Percentiles rank a stretch among this genome's conserved stretches.
These are phyloP conservation scores for Macropus fuliginosus DNA, from an alignment of 2,797 vertebrate genomes.

Conservation along the genomic window DNA sequence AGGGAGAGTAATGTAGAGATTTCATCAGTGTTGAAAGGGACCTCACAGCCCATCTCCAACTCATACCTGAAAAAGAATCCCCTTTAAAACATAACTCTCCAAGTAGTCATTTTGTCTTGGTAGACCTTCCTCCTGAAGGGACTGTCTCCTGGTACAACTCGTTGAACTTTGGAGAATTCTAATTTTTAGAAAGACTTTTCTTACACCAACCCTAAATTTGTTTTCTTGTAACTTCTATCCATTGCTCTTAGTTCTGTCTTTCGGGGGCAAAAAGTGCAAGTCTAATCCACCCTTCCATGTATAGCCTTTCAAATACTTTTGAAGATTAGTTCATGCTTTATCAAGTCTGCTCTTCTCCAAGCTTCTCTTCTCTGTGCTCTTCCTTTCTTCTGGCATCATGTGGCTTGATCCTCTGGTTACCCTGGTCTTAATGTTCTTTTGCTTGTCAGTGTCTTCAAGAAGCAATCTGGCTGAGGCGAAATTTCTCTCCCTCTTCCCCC, in stretches of 20 bases:
- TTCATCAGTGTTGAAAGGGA: neutral
- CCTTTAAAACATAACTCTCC: neutral
- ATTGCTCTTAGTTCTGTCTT: neutral
- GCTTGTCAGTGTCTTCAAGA: neutral
- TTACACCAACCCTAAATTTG: neutral
- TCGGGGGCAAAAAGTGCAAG: neutral
- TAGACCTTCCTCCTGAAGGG: neutral
- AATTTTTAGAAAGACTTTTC: neutral
- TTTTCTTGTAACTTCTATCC: neutral
- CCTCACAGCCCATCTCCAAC: neutral
- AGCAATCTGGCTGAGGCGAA: neutral
- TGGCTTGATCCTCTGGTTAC: neutral
- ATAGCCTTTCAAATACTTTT: neutral
- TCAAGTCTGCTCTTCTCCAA: too few relatives aligned
- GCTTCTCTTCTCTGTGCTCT: neutral
- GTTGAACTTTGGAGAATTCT: neutral
- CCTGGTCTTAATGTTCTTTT: neutral
- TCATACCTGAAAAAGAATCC: neutral
- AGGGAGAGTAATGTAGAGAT: neutral
- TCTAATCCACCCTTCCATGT: neutral
- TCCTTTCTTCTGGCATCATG: neutral
- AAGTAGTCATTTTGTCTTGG: neutral
- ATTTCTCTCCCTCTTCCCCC: too few relatives aligned
- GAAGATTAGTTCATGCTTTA: neutral
- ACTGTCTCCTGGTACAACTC: neutral